phyloP scores from a whole-genome alignment of 2,888 invertebrate genomes.

The Eremobia ochroleuca region DNA sequence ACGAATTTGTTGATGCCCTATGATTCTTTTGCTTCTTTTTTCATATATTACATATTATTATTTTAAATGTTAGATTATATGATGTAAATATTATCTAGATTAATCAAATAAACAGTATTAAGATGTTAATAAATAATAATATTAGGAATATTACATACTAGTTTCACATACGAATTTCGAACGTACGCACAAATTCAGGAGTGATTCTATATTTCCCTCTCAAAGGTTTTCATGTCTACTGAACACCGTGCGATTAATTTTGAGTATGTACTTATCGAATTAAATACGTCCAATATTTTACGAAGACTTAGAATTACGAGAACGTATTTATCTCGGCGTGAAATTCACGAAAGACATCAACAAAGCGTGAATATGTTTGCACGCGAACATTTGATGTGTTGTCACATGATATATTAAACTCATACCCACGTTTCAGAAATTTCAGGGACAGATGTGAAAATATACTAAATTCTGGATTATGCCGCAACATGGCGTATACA shows the following conservation, averaged over 20 bases:
- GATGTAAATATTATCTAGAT: not conserved
- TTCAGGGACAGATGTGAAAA: slow-evolving; percentile 36
- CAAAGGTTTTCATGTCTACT: not conserved
- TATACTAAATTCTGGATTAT: slow-evolving; percentile 39
- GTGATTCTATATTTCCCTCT: not conserved
- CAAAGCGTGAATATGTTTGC: slow-evolving; percentile 45
- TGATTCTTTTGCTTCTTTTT: not conserved
- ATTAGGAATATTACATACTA: not conserved
- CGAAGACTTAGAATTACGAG: slow-evolving; percentile 28
- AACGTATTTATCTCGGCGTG: slow-evolving; percentile 52
- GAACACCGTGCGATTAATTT: slow-evolving; percentile 19
- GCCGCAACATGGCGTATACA: not conserved
- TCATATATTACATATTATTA: not conserved
- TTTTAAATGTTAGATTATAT: not conserved
- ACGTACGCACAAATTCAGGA: not conserved
- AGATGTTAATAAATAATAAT: not conserved
- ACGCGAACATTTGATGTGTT: slow-evolving; percentile 39
- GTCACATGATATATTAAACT: slow-evolving; percentile 62
- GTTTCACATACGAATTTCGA: not conserved
- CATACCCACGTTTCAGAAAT: slow-evolving; percentile 42
- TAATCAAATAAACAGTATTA: not conserved
- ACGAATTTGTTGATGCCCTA: not conserved
- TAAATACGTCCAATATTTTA: slow-evolving; percentile 50
- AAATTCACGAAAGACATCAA: slow-evolving; percentile 58
- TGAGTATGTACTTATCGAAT: slow-evolving; percentile 32